Evolutionary conservation across 2,888 invertebrate species (phyloP).

Genomic region (Troglohyphantes excavatus): DNA sequence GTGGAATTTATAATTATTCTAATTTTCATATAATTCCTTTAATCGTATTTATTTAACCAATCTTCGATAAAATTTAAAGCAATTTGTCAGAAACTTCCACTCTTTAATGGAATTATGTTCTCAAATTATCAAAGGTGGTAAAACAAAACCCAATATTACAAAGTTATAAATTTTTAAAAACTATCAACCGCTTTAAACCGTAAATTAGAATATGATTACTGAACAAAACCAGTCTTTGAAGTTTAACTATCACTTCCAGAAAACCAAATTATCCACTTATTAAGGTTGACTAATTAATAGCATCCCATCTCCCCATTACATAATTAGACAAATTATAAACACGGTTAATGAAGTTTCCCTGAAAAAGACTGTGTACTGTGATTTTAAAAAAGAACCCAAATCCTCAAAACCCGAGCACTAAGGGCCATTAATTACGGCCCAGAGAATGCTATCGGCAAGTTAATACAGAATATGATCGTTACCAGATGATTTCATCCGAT

Average conservation of each 20-base stretch:
- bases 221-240: neutral
- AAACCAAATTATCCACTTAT: conserved; percentile 2
- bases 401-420: conserved; percentile 16
- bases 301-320: conserved; percentile 20
- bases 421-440: conserved; percentile 42
- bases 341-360: conserved; percentile 49
- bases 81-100: no score
- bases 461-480: conserved; percentile 61
- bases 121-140: no score
- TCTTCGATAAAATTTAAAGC: no score
- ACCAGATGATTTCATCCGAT: conserved; percentile 62
- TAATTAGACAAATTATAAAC: conserved; percentile 50
- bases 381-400: conserved; percentile 39
- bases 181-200: neutral
- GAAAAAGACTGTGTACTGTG: neutral
- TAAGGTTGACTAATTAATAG: neutral
- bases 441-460: conserved; percentile 58
- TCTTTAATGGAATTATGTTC: no score
- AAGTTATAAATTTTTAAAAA: no score
- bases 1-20: no score
- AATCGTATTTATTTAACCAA: no score
- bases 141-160: no score
- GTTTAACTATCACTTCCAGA: neutral
- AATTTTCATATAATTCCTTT: no score
- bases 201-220: neutral